A percentile compares a stretch with the other conserved stretches of the same genome.
Evolutionary conservation across 2,113 vertebrate genomes (phyloP).

Genomic region (Catharus minimus): DNA sequence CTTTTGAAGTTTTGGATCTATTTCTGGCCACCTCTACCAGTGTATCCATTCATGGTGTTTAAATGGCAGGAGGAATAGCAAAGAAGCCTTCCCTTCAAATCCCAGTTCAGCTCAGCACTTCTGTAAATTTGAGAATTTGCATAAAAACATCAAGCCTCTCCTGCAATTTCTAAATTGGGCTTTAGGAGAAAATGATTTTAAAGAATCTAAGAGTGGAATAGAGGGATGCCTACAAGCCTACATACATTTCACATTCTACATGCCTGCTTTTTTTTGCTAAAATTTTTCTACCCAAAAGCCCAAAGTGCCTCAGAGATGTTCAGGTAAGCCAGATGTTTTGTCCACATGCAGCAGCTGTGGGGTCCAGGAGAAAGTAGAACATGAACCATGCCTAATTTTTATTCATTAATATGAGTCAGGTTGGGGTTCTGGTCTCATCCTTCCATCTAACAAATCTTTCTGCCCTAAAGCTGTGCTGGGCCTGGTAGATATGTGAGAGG

Average conservation of each 20-base stretch:
- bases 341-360: not conserved
- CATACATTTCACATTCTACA: not conserved
- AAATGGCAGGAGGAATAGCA: conserved; percentile 12
- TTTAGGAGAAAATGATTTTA: not conserved
- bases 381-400: not conserved
- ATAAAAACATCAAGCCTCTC: not conserved
- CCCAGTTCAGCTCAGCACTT: conserved; percentile 8
- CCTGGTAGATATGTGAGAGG: not conserved
- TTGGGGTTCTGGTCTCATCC: not conserved
- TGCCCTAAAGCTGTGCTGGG: not conserved
- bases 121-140: conserved; percentile 35
- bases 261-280: not conserved
- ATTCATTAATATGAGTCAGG: not conserved
- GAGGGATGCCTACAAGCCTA: not conserved
- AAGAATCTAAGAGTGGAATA: not conserved
- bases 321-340: not conserved
- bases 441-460: not conserved
- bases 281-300: not conserved
- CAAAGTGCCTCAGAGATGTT: not conserved
- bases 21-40: not conserved
- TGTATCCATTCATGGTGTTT: not conserved
- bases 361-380: not conserved
- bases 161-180: not conserved
- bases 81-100: conserved; percentile 11
- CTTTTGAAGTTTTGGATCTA: conserved; percentile 1